Percentiles rank a stretch among this genome's conserved stretches.
These are phyloP conservation scores for Lucinisca nassula DNA, from an alignment of 2,888 invertebrate genomes.

Conservation along the genomic window DNA sequence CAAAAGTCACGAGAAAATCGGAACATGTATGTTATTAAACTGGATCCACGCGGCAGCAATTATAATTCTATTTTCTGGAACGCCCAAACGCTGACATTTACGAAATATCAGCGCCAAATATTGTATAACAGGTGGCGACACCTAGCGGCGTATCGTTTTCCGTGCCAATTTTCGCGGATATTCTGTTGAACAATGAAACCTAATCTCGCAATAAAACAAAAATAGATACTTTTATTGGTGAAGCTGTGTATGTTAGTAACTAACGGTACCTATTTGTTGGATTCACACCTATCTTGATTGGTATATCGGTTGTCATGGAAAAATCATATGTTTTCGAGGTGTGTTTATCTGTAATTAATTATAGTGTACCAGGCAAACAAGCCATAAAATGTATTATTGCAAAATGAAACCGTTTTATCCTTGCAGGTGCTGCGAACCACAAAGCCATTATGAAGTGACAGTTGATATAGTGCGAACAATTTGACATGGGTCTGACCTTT, in stretches of 20 bases:
- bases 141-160: background rate
- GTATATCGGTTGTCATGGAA: background rate
- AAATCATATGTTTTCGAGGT: too few species aligned
- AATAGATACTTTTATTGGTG: background rate
- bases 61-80: background rate
- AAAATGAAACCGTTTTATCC: too few species aligned
- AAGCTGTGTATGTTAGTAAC: background rate
- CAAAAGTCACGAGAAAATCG: too few species aligned
- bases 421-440: too few species aligned
- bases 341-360: too few species aligned
- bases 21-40: too few species aligned
- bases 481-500: too few species aligned
- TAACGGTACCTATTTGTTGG: background rate
- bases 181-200: background rate
- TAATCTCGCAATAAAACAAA: background rate
- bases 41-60: background rate
- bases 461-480: too few species aligned
- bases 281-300: background rate
- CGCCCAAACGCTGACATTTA: background rate
- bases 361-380: too few species aligned
- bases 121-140: background rate
- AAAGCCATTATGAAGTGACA: too few species aligned
- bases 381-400: too few species aligned
- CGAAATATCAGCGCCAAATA: background rate
- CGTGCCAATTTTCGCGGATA: background rate